Percentiles rank a stretch among this genome's conserved stretches.
Conservation (phyloP, 2,888 invertebrate species). For the Brachyptera putata region DNA sequence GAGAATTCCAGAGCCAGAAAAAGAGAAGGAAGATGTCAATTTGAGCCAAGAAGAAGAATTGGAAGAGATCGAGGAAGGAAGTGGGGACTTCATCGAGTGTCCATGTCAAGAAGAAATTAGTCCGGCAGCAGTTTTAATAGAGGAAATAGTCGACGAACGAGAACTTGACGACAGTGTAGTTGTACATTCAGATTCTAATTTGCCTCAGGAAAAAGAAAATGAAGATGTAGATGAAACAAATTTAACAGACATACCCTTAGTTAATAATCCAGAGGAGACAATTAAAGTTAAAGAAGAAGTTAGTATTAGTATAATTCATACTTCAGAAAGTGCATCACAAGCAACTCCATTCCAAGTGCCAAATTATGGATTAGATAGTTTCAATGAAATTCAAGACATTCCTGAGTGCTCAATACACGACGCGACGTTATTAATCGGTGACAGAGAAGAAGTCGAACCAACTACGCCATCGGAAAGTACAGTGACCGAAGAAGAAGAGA, state of each 20-base stretch:
- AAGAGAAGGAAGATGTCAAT: slow-evolving; percentile 33
- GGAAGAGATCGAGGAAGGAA: slow-evolving; percentile 30
- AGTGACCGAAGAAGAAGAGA: neutral
- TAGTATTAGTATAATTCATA: slow-evolving; percentile 26
- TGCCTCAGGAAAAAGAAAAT: neutral
- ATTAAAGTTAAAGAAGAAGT: slow-evolving; percentile 39
- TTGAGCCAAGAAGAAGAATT: neutral
- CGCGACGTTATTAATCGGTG: neutral
- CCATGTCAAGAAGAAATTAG: slow-evolving; percentile 14
- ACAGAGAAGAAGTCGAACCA: neutral
- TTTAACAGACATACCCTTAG: neutral
- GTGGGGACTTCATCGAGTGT: slow-evolving; percentile 26
- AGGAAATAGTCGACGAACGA: slow-evolving; percentile 1
- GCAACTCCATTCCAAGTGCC: slow-evolving; percentile 16
- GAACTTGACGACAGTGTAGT: neutral
- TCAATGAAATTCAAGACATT: slow-evolving; percentile 1
- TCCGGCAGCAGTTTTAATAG: slow-evolving; percentile 13
- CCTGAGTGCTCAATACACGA: slow-evolving; percentile 1
- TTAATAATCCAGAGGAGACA: slow-evolving; percentile 33
- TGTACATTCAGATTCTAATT: neutral
- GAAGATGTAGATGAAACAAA: neutral
- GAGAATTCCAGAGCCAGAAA: slow-evolving; percentile 35
- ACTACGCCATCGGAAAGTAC: slow-evolving; percentile 41
- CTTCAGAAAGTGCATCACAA: slow-evolving; percentile 7
- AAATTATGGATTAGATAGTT: slow-evolving; percentile 12